phyloP scores from a whole-genome alignment of 2,113 vertebrate genomes.

The Microtus oregoni region DNA sequence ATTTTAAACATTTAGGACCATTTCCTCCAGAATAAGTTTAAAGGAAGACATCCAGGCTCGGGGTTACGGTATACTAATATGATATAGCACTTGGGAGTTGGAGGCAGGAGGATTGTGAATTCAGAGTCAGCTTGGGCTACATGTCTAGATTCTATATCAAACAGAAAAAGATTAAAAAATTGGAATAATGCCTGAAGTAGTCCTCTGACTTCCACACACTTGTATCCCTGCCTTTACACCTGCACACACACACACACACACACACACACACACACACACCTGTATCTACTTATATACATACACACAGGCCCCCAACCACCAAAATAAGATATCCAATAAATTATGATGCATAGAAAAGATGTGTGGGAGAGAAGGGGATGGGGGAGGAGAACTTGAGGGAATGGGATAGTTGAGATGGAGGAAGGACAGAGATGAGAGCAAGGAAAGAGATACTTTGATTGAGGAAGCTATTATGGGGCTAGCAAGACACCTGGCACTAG shows the following conservation, averaged over 20 bases:
- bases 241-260: neutral
- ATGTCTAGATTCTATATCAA: neutral
- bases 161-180: neutral
- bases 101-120: neutral
- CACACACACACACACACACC: neutral
- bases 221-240: neutral
- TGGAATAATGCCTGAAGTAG: neutral
- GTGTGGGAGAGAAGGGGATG: no score
- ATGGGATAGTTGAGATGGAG: no score
- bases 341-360: neutral
- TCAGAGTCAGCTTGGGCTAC: neutral
- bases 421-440: no score
- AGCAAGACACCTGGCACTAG: no score
- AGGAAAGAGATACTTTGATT: no score
- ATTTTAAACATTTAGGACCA: neutral
- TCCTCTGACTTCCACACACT: neutral
- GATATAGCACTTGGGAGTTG: neutral
- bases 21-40: constrained; percentile 2
- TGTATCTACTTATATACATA: neutral
- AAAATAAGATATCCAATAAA: constrained; percentile 7
- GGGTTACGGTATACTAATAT: neutral
- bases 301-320: neutral
- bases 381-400: no score
- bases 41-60: neutral
- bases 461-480: no score